Conservation (phyloP, 2,113 vertebrate species). For the Dicentrarchus labrax region DNA sequence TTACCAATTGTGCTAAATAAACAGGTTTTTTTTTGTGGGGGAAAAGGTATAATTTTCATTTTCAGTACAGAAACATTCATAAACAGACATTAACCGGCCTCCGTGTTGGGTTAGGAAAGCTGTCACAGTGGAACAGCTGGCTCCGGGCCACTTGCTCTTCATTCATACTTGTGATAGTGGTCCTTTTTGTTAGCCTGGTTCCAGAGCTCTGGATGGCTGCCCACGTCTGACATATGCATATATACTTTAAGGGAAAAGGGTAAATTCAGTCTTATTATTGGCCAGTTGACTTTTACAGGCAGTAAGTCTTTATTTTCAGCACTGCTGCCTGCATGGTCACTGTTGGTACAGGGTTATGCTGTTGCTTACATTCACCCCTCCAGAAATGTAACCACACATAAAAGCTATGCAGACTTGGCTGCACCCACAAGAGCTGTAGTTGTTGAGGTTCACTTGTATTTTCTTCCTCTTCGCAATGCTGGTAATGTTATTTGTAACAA, state of each 20-base stretch:
- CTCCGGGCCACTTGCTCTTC: no score
- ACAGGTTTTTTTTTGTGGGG: background rate
- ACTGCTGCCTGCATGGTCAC: background rate
- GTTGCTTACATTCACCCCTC: background rate
- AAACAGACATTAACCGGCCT: background rate
- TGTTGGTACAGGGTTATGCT: background rate
- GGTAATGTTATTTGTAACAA: no score
- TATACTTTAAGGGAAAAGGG: background rate
- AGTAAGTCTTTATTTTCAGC: background rate
- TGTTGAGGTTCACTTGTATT: background rate
- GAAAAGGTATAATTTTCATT: no score
- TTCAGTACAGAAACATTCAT: background rate
- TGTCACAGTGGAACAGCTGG: constrained; percentile 1
- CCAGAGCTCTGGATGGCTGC: background rate
- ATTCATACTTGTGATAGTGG: background rate
- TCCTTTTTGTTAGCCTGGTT: background rate
- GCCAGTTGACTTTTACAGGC: background rate
- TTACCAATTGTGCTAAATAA: background rate
- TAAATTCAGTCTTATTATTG: background rate
- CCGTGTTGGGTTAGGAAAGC: background rate
- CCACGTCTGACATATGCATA: no score
- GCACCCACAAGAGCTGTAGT: background rate
- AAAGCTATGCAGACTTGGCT: no score
- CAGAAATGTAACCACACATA: background rate
- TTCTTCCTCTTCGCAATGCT: no score